Base-by-base conservation (phyloP, 2,797 vertebrate species). In the Heteromormyrus szaboi region DNA sequence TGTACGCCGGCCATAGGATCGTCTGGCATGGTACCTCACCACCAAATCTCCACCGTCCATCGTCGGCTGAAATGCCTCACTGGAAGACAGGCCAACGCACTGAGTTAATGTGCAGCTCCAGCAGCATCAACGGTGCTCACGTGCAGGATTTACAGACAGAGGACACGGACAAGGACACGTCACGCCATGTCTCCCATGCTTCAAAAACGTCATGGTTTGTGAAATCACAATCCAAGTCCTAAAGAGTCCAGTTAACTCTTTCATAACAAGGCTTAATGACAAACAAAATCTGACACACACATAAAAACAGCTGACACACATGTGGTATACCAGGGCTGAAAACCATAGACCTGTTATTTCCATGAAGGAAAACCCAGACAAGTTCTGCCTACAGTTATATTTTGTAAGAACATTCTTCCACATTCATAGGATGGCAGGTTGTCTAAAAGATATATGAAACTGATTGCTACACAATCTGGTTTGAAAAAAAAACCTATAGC, bases 21-120 rank as follows among this genome's bases (percentile, higher is more conserved):
- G 97, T 12, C 96, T 96, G 6, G 97, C 97, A 0, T 96, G 96
- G 91, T 98, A 98, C 54, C 97, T 94, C 33, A 98, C 98, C 46
- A 98, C 97, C 90, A 98, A 95, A 90, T 98, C 97, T 0, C 97
- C 97, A 14, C 96, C 96, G 87, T 98, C 97, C 95, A 97, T 95
- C 89, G 96, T 97, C 72, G 97, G 97, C 84, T 97, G 96, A 41
- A 98, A 98, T 0, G 96, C 97, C 92, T 97, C 97, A 2, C 98
- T 98, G 92, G 22, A 48, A 86, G 7, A 72, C 12, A 54, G 5
- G 17, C 51, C 48, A 56, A 56, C 19, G 33, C 53, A 41, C 25
- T 54, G 25, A 85, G 25, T 86, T 37, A 85, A 85, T 12, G 19
- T 4, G 19, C 41, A 81, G 76, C 76, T 46, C 7, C 76, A 46